Percentiles rank a stretch among this genome's conserved stretches.
phyloP scores from a whole-genome alignment of 2,888 invertebrate species.

The Ariolimax columbianus region DNA sequence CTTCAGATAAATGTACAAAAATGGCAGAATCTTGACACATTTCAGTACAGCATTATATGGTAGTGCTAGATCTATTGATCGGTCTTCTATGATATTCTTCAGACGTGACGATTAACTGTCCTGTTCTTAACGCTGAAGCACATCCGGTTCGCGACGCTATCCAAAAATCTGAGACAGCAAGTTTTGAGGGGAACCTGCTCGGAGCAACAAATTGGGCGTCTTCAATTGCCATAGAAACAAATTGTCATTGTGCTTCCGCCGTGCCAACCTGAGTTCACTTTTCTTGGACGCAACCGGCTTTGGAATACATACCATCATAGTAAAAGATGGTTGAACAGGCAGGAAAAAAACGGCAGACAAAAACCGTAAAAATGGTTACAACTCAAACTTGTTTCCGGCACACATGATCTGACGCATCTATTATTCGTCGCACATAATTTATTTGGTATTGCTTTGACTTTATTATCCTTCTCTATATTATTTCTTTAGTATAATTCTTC shows the following conservation, averaged over 20 bases:
- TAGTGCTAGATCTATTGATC: not conserved
- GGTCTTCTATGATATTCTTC: not conserved
- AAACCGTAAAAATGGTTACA: too few relatives aligned
- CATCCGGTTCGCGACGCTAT: not conserved
- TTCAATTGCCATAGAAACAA: conserved; percentile 4
- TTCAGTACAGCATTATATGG: not conserved
- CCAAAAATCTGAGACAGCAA: not conserved
- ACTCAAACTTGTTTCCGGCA: too few relatives aligned
- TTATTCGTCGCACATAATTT: too few relatives aligned
- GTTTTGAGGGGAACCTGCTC: conserved; percentile 6
- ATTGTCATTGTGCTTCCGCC: conserved; percentile 4
- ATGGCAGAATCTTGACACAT: too few relatives aligned
- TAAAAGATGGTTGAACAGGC: not conserved
- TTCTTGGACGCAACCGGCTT: not conserved
- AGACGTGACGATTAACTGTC: not conserved
- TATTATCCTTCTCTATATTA: too few relatives aligned
- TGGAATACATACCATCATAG: not conserved
- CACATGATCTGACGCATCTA: too few relatives aligned
- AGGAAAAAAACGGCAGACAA: too few relatives aligned
- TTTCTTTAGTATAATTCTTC: too few relatives aligned
- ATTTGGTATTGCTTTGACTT: too few relatives aligned
- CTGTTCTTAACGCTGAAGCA: not conserved
- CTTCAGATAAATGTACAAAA: too few relatives aligned
- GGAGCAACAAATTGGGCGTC: conserved; percentile 17
- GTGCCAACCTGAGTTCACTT: conserved; percentile 10